phyloP scores from a whole-genome alignment of 92 coral and sea anemone species.

The Heliopora coerulea region DNA sequence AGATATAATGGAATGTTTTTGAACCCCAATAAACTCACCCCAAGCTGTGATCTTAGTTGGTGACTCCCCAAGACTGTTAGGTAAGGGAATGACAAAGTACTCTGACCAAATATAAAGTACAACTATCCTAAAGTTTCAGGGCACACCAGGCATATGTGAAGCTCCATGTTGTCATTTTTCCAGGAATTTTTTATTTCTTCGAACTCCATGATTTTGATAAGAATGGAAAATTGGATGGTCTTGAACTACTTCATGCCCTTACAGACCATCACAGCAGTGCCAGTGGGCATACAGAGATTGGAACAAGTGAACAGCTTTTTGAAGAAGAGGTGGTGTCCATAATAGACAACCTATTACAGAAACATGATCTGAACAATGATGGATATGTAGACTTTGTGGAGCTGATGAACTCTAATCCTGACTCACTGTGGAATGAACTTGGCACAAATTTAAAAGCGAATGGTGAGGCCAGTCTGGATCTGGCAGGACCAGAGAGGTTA shows the following conservation, averaged over 20 bases:
- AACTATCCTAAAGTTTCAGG: background rate
- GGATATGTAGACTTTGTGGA: conserved; percentile 84
- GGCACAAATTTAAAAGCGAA: conserved; percentile 37
- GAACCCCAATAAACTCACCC: too few species aligned
- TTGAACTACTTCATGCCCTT: conserved; percentile 77
- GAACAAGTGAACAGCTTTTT: conserved; percentile 63
- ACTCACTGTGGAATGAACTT: conserved; percentile 81
- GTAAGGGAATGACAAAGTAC: too few species aligned
- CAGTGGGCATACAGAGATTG: conserved; percentile 56
- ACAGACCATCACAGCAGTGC: conserved; percentile 75
- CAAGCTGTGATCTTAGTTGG: too few species aligned
- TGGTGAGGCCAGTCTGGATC: background rate
- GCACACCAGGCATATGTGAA: too few species aligned
- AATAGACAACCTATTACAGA: conserved; percentile 78
- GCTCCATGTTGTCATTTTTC: background rate
- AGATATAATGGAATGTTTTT: too few species aligned
- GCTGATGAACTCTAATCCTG: conserved; percentile 70
- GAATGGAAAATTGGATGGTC: conserved; percentile 88
- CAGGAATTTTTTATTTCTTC: conserved; percentile 93
- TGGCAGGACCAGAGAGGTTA: background rate
- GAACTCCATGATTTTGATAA: conserved; percentile 92
- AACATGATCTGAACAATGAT: conserved; percentile 82
- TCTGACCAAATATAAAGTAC: too few species aligned
- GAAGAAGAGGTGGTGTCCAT: conserved; percentile 82
- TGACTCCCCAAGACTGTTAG: too few species aligned